Conservation (phyloP, 2,888 invertebrate species). For the Ornithoptera alexandrae region DNA sequence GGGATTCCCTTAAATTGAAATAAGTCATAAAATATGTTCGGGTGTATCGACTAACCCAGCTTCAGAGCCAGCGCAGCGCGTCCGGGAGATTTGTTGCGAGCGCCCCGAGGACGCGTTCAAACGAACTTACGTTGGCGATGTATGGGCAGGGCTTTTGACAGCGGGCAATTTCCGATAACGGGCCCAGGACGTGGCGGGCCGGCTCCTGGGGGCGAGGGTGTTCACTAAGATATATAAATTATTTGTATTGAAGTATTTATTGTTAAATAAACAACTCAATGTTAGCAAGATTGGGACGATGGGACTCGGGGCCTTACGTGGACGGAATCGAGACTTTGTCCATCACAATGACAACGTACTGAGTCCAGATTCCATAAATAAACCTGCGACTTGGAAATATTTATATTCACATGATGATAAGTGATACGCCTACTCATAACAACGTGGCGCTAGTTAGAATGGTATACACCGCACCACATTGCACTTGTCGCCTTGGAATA, state of each 20-base stretch:
- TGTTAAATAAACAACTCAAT: too few species aligned
- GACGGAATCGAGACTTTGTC: too few species aligned
- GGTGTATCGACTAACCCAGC: conserved; percentile 15
- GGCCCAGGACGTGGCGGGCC: conserved; percentile 24
- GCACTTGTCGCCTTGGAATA: too few species aligned
- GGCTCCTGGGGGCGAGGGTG: conserved; percentile 14
- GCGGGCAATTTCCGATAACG: conserved; percentile 35
- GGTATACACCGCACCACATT: too few species aligned
- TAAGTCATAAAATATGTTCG: conserved; percentile 19
- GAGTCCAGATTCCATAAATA: too few species aligned
- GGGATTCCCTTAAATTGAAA: conserved; percentile 17
- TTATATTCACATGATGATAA: too few species aligned
- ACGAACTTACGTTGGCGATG: conserved; percentile 29
- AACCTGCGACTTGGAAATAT: too few species aligned
- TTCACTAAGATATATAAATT: conserved; percentile 11
- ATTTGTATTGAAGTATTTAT: not conserved
- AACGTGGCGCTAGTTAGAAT: too few species aligned
- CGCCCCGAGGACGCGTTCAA: conserved; percentile 15
- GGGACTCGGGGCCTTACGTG: too few species aligned
- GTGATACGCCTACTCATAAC: too few species aligned
- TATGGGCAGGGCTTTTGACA: conserved; percentile 34
- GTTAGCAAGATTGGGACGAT: too few species aligned
- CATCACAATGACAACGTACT: too few species aligned
- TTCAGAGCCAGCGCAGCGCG: conserved; percentile 7
- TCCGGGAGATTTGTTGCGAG: conserved; percentile 38